Percentiles rank a stretch among this genome's conserved stretches.
phyloP scores from a whole-genome alignment of 1,140 invertebrate species.

The Euura lappo region DNA sequence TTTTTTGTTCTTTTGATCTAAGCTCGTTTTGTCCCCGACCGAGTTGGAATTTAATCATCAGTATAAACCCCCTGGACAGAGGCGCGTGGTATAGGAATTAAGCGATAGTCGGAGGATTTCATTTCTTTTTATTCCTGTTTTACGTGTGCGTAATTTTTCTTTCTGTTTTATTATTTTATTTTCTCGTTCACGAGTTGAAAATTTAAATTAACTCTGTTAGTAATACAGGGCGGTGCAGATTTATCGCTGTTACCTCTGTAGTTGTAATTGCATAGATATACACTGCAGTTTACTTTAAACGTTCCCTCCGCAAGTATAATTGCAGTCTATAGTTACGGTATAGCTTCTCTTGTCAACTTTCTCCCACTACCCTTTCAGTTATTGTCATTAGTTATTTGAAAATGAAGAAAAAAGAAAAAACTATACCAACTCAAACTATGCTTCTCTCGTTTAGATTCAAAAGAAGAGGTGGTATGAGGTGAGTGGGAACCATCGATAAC shows the following conservation, averaged over 20 bases:
- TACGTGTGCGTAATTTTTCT: neutral
- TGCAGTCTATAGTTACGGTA: no score
- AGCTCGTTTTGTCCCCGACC: neutral
- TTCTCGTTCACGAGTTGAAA: neutral
- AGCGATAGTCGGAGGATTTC: neutral
- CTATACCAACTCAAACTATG: no score
- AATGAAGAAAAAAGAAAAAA: neutral
- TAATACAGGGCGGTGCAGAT: neutral
- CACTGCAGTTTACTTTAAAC: neutral
- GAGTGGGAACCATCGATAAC: neutral
- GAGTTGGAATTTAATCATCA: slow-evolving; percentile 3
- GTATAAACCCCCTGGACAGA: neutral
- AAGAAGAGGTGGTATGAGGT: no score
- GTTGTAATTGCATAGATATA: neutral
- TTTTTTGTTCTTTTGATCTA: no score
- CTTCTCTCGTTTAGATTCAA: no score
- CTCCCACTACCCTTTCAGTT: no score
- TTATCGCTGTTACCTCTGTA: neutral
- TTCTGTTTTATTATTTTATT: neutral
- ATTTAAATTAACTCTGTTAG: neutral
- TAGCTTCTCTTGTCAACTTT: no score
- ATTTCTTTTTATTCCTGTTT: neutral
- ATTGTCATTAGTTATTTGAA: neutral
- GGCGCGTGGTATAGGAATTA: neutral
- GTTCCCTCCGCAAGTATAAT: no score